phyloP scores from a whole-genome alignment of 2,797 vertebrate species.

The Pogonophryne albipinna region DNA sequence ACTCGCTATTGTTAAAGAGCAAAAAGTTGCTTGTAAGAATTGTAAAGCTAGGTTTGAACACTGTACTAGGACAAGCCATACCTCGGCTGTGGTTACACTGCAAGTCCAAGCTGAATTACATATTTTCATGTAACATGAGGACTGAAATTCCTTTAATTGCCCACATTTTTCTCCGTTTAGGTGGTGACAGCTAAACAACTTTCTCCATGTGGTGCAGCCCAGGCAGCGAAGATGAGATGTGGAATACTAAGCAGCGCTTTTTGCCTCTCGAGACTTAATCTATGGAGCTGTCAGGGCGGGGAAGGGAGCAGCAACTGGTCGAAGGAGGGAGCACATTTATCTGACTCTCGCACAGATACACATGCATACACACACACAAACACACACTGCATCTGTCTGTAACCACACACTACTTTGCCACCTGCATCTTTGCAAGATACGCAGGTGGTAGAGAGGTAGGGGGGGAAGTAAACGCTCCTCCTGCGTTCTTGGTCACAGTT shows the following conservation, averaged over 20 bases:
- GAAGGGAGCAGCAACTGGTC: constrained; percentile 43
- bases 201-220: constrained; percentile 40
- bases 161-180: constrained; percentile 41
- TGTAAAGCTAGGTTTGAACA: neutral
- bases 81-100: neutral
- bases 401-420: constrained; percentile 39
- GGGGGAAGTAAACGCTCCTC: constrained; percentile 52
- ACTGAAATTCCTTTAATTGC: constrained; percentile 15
- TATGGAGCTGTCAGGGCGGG: constrained; percentile 69
- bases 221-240: constrained; percentile 25
- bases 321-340: constrained; percentile 56
- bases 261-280: constrained; percentile 63
- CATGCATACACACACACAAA: neutral
- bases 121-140: neutral
- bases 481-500: constrained; percentile 55
- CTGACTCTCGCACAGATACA: constrained; percentile 28
- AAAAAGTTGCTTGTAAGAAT: neutral
- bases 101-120: no score
- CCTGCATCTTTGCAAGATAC: constrained; percentile 41
- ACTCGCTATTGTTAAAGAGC: neutral
- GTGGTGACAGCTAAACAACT: constrained; percentile 35
- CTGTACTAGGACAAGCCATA: neutral
- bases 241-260: constrained; percentile 63
- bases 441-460: constrained; percentile 46
- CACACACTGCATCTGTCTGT: constrained; percentile 41